Evolutionary conservation across 1,140 invertebrate species (phyloP).

Genomic region (Drosophila mauritiana): DNA sequence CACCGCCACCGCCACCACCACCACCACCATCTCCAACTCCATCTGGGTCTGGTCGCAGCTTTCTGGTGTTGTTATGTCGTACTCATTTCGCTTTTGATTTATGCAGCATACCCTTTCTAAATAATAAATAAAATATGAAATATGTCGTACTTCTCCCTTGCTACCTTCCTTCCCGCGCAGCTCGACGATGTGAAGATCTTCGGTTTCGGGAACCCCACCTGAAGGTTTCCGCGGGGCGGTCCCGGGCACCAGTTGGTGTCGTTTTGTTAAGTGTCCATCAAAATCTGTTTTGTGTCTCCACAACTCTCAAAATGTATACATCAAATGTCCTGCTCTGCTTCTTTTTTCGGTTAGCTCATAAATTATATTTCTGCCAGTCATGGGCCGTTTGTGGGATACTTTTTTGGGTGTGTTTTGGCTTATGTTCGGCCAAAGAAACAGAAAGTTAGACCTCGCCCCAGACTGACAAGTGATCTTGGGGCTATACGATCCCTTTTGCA

Average conservation of each 20-base stretch:
- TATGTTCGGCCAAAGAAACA: constrained; percentile 46
- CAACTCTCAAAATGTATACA: constrained; percentile 78
- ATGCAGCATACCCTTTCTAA: constrained; percentile 81
- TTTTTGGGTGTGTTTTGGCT: constrained; percentile 13
- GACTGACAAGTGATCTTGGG: constrained; percentile 66
- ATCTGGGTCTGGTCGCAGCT: constrained; percentile 40
- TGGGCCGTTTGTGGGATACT: constrained; percentile 20
- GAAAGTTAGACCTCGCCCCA: constrained; percentile 53
- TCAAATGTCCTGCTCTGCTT: constrained; percentile 61
- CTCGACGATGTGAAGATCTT: constrained; percentile 38
- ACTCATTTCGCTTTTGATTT: constrained; percentile 82
- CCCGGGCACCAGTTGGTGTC: constrained; percentile 59
- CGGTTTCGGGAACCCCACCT: constrained; percentile 45
- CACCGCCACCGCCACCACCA: not conserved
- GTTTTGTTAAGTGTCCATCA: constrained; percentile 83
- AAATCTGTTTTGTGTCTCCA: constrained; percentile 81
- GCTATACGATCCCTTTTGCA: constrained; percentile 14
- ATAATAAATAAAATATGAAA: constrained; percentile 84
- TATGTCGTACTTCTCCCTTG: constrained; percentile 64
- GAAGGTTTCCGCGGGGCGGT: constrained; percentile 17
- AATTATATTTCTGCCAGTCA: constrained; percentile 67
- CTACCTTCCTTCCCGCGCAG: constrained; percentile 23
- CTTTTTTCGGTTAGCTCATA: constrained; percentile 59
- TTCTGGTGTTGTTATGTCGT: constrained; percentile 82
- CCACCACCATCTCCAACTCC: not conserved